Evolutionary conservation across 1,140 invertebrate genomes (phyloP).

Genomic region (Leptinotarsa lineolata): DNA sequence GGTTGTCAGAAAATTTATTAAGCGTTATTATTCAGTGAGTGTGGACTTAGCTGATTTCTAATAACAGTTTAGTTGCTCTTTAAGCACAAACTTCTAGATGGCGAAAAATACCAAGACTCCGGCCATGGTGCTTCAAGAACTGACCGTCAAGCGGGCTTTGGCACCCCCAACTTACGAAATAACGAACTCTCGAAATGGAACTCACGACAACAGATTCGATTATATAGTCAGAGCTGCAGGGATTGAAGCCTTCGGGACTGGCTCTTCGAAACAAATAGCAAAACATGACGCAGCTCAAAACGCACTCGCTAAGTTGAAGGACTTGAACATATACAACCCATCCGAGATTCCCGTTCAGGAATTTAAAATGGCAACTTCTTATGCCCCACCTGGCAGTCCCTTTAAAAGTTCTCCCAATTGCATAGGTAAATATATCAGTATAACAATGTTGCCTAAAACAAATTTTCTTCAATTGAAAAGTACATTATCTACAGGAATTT

Average conservation of each 20-base stretch:
- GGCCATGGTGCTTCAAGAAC: slow-evolving; percentile 74
- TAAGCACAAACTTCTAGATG: neutral
- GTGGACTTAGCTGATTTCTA: no score
- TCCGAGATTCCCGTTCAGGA: slow-evolving; percentile 32
- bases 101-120: slow-evolving; percentile 63
- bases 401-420: slow-evolving; percentile 64
- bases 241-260: slow-evolving; percentile 57
- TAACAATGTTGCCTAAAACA: neutral
- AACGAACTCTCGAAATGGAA: slow-evolving; percentile 63
- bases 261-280: slow-evolving; percentile 48
- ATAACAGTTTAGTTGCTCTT: no score
- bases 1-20: no score
- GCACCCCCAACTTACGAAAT: slow-evolving; percentile 68
- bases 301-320: slow-evolving; percentile 40
- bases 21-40: no score
- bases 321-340: slow-evolving; percentile 40
- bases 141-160: slow-evolving; percentile 64
- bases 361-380: slow-evolving; percentile 31
- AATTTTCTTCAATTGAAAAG: no score
- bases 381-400: slow-evolving; percentile 62
- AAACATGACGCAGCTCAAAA: slow-evolving; percentile 49
- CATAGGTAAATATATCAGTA: slow-evolving; percentile 36
- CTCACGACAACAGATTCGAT: slow-evolving; percentile 73
- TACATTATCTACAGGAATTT: no score
- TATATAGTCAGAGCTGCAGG: slow-evolving; percentile 62